phyloP scores from a whole-genome alignment of 1,140 invertebrate genomes.

The Xylocopa sonorina region DNA sequence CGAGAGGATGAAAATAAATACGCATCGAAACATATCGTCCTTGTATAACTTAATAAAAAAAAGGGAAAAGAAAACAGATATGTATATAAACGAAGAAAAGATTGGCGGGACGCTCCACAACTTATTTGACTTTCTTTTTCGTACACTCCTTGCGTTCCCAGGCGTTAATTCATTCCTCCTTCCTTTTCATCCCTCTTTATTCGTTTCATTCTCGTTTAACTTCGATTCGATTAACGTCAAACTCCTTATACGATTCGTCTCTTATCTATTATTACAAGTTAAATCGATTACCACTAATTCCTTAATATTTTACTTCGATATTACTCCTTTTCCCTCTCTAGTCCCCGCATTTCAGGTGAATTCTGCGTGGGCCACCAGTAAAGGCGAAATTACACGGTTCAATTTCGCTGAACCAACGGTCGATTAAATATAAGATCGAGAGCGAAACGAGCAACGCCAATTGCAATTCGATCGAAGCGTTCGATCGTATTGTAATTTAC shows the following conservation, averaged over 20 bases:
- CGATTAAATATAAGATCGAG: no score
- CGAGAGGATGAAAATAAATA: conserved; percentile 49
- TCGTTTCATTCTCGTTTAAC: background rate
- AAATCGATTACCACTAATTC: conserved; percentile 52
- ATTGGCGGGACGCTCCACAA: conserved; percentile 10
- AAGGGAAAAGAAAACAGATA: background rate
- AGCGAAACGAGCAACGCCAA: no score
- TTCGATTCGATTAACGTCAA: conserved; percentile 1
- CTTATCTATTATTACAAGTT: conserved; percentile 46
- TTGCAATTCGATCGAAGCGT: no score
- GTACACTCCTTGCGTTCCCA: background rate
- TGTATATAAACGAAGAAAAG: background rate
- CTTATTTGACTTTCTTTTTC: conserved; percentile 20
- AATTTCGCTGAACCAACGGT: no score
- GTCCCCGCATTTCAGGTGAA: background rate
- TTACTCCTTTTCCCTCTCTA: conserved; percentile 7
- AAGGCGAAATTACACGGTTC: no score
- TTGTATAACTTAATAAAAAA: conserved; percentile 21
- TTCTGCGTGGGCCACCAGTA: background rate
- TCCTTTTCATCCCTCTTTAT: background rate
- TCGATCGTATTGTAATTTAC: no score
- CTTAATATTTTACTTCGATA: conserved; percentile 30
- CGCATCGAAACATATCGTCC: conserved; percentile 33
- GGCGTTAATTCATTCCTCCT: background rate
- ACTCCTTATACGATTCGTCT: background rate